Evolutionary conservation across 2,113 vertebrate genomes (phyloP), one percentile per base, ranked within the genome.

Genomic region (Neotragus pygmaeus): DNA sequence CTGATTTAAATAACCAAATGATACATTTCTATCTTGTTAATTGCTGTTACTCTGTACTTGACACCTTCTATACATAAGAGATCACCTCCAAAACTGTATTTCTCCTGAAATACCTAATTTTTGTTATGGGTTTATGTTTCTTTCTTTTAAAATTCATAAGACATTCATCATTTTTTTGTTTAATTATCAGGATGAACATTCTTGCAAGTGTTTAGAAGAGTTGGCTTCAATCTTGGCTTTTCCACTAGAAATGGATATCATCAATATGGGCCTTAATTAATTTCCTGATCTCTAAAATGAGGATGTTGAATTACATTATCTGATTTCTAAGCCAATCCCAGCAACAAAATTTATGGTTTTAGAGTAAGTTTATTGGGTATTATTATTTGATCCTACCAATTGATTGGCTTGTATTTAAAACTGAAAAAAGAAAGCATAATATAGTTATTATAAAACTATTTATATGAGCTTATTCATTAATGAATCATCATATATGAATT

Each of bases 1-100:
- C 43, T 91, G 82, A 94, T 87, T 97, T 96, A 70, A 96, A 87
- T 87, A 94, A 93, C 55, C 62, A 51, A 96, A 58, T 39, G 53
- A 91, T 57, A 66, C 47, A 70, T 73, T 97, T 92, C 82, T 89
- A n/a, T 55, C 73, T 80, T 4, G 2, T 94, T 96, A 89, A 95
- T 95, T 95, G 66, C 19, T 95, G 91, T 94, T 82, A 33, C 21
- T 93, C 62, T 90, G 36, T 39, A 64, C 16, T 86, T 96, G 90
- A 80, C 84, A 92, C 88, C 28, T 81, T 90, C 81, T 80, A 6
- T 78, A 55, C 23, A 93, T 33, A 47, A 96, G 82, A 85, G 17
- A 78, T 95, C 45, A 55, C 39, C 8, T 12, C n/a, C 1, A 13
- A 90, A 33, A 58, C 47, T 53, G 7, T 13, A 45, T 92, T 91